These are phyloP conservation scores for Chaenocephalus aceratus DNA, from an alignment of 2,113 vertebrate genomes.

Conservation along the genomic window DNA sequence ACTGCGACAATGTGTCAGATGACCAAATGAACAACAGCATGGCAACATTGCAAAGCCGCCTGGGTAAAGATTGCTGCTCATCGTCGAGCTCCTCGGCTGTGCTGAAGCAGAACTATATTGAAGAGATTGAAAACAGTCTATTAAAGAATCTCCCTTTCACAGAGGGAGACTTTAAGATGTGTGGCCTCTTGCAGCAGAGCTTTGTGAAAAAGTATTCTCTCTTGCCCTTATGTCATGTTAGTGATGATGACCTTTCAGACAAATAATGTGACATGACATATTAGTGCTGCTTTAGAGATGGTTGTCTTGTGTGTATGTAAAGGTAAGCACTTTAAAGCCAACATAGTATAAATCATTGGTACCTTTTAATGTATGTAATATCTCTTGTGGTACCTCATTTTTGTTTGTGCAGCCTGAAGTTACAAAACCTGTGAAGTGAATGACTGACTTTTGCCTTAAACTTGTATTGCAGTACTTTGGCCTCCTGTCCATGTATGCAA, in stretches of 20 bases:
- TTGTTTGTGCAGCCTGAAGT: background rate
- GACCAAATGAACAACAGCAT: background rate
- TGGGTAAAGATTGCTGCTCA: background rate
- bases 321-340: conserved; percentile 6
- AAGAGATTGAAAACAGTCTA: conserved; percentile 58
- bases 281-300: background rate
- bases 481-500: background rate
- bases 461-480: background rate
- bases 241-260: background rate
- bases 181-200: conserved; percentile 10
- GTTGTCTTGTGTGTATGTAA: background rate
- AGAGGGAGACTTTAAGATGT: conserved; percentile 51
- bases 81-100: background rate
- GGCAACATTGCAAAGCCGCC: background rate
- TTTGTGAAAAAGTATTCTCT: conserved; percentile 19
- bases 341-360: background rate
- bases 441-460: background rate
- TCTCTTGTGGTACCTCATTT: background rate
- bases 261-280: conserved; percentile 4
- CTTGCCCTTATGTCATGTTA: background rate
- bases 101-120: conserved; percentile 10
- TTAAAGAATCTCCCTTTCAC: conserved; percentile 63
- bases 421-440: background rate
- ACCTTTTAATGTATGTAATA: background rate
- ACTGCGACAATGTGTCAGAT: background rate